A percentile compares a stretch with the other conserved stretches of the same genome.
phyloP scores from a whole-genome alignment of 2,113 vertebrate genomes.

The Menidia beryllina region DNA sequence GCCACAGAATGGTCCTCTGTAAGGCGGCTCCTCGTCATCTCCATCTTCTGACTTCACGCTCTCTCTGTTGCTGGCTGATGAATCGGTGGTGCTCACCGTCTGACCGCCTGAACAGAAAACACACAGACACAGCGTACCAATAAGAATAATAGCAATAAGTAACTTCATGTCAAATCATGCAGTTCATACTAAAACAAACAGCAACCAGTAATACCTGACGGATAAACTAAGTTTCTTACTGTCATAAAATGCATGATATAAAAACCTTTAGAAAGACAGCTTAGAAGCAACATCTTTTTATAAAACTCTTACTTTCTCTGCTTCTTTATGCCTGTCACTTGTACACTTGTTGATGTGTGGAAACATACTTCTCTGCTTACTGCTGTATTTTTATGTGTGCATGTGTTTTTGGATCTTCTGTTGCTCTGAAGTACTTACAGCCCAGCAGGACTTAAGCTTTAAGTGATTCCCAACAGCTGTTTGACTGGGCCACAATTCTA shows the following conservation, averaged over 20 bases:
- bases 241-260: background rate
- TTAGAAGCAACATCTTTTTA: background rate
- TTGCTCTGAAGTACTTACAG: constrained; percentile 2
- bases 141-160: constrained; percentile 14
- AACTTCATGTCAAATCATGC: background rate
- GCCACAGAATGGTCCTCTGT: constrained; percentile 97
- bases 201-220: background rate
- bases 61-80: constrained; percentile 96
- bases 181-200: background rate
- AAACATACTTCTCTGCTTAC: too few relatives aligned
- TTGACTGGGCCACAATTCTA: background rate
- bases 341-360: constrained; percentile 18
- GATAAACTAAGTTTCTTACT: background rate
- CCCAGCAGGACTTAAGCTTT: too few relatives aligned
- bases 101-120: constrained; percentile 88
- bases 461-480: background rate
- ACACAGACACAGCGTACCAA: constrained; percentile 6
- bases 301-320: background rate
- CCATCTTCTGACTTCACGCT: constrained; percentile 98
- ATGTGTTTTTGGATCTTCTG: constrained; percentile 18
- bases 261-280: background rate
- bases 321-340: constrained; percentile 7
- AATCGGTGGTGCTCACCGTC: constrained; percentile 98
- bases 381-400: too few relatives aligned
- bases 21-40: constrained; percentile 95